Evolutionary conservation across 2,113 vertebrate genomes (phyloP).

Genomic region (Isurus oxyrinchus): DNA sequence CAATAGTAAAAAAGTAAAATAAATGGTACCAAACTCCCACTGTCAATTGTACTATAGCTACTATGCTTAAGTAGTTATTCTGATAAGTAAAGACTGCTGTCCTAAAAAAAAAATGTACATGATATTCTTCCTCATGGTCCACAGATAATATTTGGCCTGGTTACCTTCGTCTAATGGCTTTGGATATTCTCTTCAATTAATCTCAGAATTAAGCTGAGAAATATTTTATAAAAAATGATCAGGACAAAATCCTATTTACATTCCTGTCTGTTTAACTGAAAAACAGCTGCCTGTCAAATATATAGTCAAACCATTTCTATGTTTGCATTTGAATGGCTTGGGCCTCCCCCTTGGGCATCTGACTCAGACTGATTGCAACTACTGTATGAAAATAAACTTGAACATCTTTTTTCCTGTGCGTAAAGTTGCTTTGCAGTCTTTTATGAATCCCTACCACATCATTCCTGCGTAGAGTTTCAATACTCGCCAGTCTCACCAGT

Average conservation of each 20-base stretch:
- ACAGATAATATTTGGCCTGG: not conserved
- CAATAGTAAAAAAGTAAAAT: not conserved
- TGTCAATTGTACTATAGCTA: not conserved
- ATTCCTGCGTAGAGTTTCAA: too few species aligned
- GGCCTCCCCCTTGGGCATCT: not conserved
- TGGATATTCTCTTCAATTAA: not conserved
- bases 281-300: slow-evolving; percentile 7
- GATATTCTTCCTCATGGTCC: not conserved
- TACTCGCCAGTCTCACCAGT: not conserved
- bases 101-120: not conserved
- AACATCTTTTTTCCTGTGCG: not conserved
- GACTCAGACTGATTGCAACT: slow-evolving; percentile 10
- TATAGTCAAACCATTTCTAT: not conserved
- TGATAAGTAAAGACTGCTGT: not conserved
- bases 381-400: slow-evolving; percentile 9
- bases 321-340: not conserved
- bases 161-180: not conserved
- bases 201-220: not conserved
- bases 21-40: not conserved
- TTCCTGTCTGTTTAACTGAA: not conserved
- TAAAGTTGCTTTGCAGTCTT: not conserved
- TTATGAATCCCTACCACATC: not conserved
- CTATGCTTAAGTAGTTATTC: not conserved
- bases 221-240: not conserved
- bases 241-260: not conserved